Conservation (phyloP, 2,888 invertebrate species). For the Callyntrura guangdongensis region DNA sequence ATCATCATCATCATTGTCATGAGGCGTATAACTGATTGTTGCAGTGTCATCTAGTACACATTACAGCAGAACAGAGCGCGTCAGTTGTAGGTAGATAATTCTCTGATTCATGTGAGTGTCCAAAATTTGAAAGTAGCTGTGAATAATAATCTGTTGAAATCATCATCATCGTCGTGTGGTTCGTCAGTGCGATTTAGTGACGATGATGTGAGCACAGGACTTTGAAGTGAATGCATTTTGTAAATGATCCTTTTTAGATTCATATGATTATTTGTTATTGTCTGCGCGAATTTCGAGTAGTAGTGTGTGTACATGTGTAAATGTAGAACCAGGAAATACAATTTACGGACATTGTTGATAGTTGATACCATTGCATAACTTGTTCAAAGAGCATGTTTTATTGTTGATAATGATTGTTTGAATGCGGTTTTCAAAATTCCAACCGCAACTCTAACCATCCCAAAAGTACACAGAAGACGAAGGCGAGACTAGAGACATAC, state of each 20-base stretch:
- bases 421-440: conserved; percentile 61
- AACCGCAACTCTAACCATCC: conserved; percentile 34
- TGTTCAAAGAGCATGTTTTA: conserved; percentile 2
- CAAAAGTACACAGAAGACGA: neutral
- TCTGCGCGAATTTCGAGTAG: conserved; percentile 14
- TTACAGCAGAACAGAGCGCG: conserved; percentile 1
- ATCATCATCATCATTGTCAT: neutral
- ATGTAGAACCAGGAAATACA: conserved; percentile 63
- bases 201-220: conserved; percentile 5
- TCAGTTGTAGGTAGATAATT: neutral
- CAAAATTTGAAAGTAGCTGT: conserved; percentile 62
- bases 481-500: conserved; percentile 30
- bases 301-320: neutral
- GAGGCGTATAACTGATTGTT: conserved; percentile 48
- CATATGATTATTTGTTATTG: conserved; percentile 47
- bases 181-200: conserved; percentile 13
- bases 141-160: conserved; percentile 38
- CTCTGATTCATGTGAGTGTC: neutral
- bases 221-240: conserved; percentile 44
- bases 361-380: conserved; percentile 64
- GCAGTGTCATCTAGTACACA: conserved; percentile 55
- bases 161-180: conserved; percentile 19
- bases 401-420: conserved; percentile 16
- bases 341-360: conserved; percentile 59
- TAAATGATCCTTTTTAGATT: conserved; percentile 51